Evolutionary conservation across 2,888 invertebrate genomes (phyloP).

Genomic region (Ethmia dodecea): DNA sequence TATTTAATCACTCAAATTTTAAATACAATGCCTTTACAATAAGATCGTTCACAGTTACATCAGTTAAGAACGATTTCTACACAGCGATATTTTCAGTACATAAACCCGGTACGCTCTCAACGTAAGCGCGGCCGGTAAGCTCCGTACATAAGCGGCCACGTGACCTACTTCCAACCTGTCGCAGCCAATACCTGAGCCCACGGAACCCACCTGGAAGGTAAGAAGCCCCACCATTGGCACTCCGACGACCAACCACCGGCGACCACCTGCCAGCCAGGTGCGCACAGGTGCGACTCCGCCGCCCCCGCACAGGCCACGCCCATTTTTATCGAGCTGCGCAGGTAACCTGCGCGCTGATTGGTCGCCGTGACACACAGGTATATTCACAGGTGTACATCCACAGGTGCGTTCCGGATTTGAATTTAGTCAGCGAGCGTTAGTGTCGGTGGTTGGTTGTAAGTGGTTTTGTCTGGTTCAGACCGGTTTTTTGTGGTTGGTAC

Average conservation of each 20-base stretch:
- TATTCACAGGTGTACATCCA: slow-evolving; percentile 37
- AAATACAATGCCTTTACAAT: too few relatives aligned
- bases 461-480: slow-evolving; percentile 14
- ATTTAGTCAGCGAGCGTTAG: slow-evolving; percentile 26
- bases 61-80: too few relatives aligned
- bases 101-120: slow-evolving; percentile 11
- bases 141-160: slow-evolving; percentile 4
- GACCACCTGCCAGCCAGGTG: slow-evolving; percentile 42
- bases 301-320: slow-evolving; percentile 53
- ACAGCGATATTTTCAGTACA: too few relatives aligned
- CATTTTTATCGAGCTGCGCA: slow-evolving; percentile 73
- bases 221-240: slow-evolving; percentile 36
- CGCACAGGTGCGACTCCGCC: slow-evolving; percentile 43
- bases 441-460: slow-evolving; percentile 20
- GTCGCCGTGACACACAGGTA: slow-evolving; percentile 56
- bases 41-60: too few relatives aligned
- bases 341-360: slow-evolving; percentile 73
- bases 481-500: slow-evolving; percentile 11
- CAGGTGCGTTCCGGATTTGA: slow-evolving; percentile 36
- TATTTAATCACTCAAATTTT: too few relatives aligned
- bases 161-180: slow-evolving; percentile 28
- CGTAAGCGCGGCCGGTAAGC: background rate
- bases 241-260: slow-evolving; percentile 41
- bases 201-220: slow-evolving; percentile 49
- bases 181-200: slow-evolving; percentile 46